Conservation (phyloP, 2,113 vertebrate species). For the Chaenogobius annularis region DNA sequence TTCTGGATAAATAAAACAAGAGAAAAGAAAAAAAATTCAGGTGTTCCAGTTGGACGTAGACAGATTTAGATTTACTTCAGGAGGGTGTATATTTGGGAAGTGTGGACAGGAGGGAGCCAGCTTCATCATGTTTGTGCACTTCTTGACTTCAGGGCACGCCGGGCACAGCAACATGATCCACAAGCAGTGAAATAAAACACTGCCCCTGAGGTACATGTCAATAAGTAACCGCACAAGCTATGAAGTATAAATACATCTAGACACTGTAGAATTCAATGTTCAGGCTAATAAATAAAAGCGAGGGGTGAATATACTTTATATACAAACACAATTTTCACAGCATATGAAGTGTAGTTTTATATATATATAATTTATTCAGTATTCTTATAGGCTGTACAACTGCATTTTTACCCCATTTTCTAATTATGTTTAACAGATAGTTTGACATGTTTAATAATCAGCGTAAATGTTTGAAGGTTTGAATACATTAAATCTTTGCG, state of each 20-base stretch:
- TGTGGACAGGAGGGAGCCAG: conserved; percentile 57
- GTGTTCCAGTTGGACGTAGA: conserved; percentile 30
- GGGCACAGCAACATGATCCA: conserved; percentile 45
- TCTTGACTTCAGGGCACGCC: conserved; percentile 37
- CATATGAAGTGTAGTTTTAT: too few species aligned
- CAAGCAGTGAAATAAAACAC: conserved; percentile 56
- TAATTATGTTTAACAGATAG: too few species aligned
- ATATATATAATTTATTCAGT: too few species aligned
- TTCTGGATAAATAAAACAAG: background rate
- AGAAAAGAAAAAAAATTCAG: background rate
- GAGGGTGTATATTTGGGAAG: conserved; percentile 68
- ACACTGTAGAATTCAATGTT: conserved; percentile 9
- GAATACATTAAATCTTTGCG: conserved; percentile 10
- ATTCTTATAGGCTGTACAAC: too few species aligned
- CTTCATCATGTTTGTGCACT: conserved; percentile 48
- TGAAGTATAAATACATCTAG: conserved; percentile 37
- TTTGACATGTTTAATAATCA: too few species aligned
- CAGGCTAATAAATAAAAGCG: background rate
- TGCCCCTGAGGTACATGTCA: conserved; percentile 22
- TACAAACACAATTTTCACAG: too few species aligned
- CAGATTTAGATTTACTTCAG: conserved; percentile 70
- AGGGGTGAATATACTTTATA: background rate
- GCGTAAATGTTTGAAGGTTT: too few species aligned
- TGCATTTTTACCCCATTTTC: too few species aligned
- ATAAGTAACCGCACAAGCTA: conserved; percentile 12